Conservation (phyloP, 2,888 invertebrate genomes). For the Nysson spinosus region DNA sequence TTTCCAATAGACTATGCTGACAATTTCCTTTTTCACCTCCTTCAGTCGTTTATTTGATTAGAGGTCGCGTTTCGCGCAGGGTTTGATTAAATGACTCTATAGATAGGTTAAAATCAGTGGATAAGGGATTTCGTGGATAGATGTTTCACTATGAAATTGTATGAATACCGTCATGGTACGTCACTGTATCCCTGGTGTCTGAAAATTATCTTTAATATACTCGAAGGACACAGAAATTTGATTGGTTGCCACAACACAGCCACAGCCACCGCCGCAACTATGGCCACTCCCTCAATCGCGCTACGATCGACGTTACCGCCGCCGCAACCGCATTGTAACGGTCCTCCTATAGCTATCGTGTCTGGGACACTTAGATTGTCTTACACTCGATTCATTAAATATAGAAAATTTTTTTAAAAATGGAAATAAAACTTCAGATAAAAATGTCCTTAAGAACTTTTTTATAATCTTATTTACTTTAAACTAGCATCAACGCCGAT, state of each 20-base stretch:
- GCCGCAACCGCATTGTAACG: conserved; percentile 21
- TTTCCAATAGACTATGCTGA: background rate
- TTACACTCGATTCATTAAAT: background rate
- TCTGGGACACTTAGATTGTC: background rate
- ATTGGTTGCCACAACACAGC: conserved; percentile 10
- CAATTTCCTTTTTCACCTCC: background rate
- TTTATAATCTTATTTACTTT: no score
- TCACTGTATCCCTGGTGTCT: background rate
- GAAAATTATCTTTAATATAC: conserved; percentile 24
- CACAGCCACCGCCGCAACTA: conserved; percentile 15
- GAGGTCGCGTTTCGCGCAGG: no score
- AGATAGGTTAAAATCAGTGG: no score
- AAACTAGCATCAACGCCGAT: no score
- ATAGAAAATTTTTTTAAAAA: background rate
- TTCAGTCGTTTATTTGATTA: no score
- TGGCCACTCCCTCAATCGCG: conserved; percentile 16
- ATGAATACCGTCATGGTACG: no score
- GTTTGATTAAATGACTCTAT: no score
- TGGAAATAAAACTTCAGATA: no score
- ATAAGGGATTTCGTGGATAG: no score
- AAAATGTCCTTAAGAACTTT: no score
- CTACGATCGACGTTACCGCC: conserved; percentile 17
- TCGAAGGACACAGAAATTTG: conserved; percentile 18
- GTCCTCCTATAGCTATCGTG: background rate
- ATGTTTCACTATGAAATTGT: background rate